phyloP scores from a whole-genome alignment of 2,797 vertebrate species.

The Betta splendens region DNA sequence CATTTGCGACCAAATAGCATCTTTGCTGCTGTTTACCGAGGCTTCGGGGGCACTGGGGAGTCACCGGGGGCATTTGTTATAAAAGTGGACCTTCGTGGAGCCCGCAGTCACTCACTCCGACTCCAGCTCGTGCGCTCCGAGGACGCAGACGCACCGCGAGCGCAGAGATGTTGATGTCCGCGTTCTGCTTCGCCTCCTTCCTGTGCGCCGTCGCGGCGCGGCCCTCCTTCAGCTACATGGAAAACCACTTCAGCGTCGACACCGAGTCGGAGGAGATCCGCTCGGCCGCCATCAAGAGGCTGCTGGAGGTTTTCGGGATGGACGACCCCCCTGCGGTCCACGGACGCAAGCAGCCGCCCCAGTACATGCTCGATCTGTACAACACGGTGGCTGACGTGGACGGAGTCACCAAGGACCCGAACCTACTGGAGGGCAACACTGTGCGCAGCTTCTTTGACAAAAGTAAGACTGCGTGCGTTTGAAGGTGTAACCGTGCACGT shows the following conservation, averaged over 20 bases:
- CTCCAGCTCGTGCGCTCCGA: constrained; percentile 24
- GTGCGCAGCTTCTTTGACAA: constrained; percentile 93
- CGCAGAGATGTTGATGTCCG: constrained; percentile 67
- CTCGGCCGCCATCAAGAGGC: constrained; percentile 85
- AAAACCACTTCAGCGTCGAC: constrained; percentile 52
- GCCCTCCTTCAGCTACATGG: constrained; percentile 59
- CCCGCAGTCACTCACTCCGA: constrained; percentile 64
- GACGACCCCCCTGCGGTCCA: constrained; percentile 84
- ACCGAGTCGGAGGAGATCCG: constrained; percentile 68
- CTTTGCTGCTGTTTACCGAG: constrained; percentile 79
- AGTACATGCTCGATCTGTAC: constrained; percentile 94
- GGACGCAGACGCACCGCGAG: constrained; percentile 14
- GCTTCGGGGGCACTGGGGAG: constrained; percentile 45
- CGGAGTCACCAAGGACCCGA: constrained; percentile 88
- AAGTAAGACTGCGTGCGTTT: constrained; percentile 75
- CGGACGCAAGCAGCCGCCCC: constrained; percentile 84
- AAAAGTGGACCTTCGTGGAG: constrained; percentile 56
- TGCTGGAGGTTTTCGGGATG: constrained; percentile 92
- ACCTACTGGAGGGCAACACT: constrained; percentile 88
- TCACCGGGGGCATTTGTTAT: constrained; percentile 69
- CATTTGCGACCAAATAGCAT: constrained; percentile 84
- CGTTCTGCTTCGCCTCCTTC: constrained; percentile 57
- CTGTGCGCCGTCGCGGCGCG: constrained; percentile 41
- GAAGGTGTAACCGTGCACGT: accelerated
- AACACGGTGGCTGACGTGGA: constrained; percentile 89